Conservation (phyloP, 1,140 invertebrate genomes). For the Diachasma alloeum region DNA sequence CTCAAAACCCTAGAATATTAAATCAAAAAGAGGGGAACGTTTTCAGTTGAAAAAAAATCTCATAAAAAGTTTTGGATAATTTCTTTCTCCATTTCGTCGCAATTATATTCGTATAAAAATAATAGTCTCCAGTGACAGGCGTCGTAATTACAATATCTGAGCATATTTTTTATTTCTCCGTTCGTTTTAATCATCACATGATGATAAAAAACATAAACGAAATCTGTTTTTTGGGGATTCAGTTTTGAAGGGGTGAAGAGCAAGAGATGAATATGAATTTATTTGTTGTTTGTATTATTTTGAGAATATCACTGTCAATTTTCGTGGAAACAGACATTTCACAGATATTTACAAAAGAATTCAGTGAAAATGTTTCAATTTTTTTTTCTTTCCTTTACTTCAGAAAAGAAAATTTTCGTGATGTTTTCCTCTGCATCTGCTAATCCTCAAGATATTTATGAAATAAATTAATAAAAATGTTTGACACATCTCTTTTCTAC, state of each 20-base stretch:
- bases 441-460: neutral
- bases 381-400: no score
- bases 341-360: no score
- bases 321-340: no score
- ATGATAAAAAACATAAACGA: neutral
- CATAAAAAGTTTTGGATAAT: slow-evolving; percentile 8
- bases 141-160: slow-evolving; percentile 45
- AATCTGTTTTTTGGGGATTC: neutral
- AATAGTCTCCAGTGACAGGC: slow-evolving; percentile 55
- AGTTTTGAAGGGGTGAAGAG: slow-evolving; percentile 5
- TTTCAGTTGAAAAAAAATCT: neutral
- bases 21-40: neutral
- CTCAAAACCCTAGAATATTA: neutral
- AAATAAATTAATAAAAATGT: neutral
- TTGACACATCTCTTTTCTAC: neutral
- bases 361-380: no score
- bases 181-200: neutral
- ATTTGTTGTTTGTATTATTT: slow-evolving; percentile 3
- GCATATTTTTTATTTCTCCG: slow-evolving; percentile 41
- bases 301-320: neutral
- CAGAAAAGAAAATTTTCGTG: no score
- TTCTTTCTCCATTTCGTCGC: slow-evolving; percentile 26
- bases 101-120: slow-evolving; percentile 56
- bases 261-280: neutral
- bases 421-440: neutral